These are phyloP conservation scores for Acanthis flammea DNA, from an alignment of 2,797 vertebrate species.

Conservation along the genomic window DNA sequence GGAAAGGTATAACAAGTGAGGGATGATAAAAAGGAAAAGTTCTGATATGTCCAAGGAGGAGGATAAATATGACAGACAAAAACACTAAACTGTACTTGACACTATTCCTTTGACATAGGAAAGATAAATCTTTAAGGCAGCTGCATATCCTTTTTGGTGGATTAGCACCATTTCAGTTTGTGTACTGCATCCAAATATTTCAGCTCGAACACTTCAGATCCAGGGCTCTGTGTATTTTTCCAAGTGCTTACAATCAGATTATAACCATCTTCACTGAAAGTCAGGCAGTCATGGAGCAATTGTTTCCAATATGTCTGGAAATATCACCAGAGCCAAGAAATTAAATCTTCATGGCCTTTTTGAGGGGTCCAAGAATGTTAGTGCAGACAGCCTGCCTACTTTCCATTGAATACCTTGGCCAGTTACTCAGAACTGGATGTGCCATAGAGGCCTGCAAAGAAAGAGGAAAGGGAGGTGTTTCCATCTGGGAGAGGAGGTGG, in stretches of 20 bases:
- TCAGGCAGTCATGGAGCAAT: neutral
- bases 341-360: constrained; percentile 54
- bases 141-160: neutral
- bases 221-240: constrained; percentile 3
- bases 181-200: neutral
- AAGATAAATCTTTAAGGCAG: neutral
- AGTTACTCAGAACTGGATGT: constrained; percentile 41
- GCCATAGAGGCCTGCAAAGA: constrained; percentile 32
- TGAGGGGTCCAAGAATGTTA: constrained; percentile 62
- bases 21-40: neutral
- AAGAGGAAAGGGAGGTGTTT: neutral
- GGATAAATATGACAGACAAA: neutral
- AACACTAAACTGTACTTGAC: neutral
- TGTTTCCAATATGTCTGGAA: constrained; percentile 41
- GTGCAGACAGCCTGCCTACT: constrained; percentile 48
- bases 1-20: neutral
- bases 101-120: neutral
- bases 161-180: neutral
- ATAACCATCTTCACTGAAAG: neutral
- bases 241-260: constrained; percentile 20
- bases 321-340: constrained; percentile 58
- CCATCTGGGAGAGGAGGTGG: neutral
- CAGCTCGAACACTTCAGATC: neutral
- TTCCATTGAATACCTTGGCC: constrained; percentile 57
- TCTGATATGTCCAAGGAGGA: neutral